Conservation (phyloP, 2,797 vertebrate species). For the Zalophus californianus region DNA sequence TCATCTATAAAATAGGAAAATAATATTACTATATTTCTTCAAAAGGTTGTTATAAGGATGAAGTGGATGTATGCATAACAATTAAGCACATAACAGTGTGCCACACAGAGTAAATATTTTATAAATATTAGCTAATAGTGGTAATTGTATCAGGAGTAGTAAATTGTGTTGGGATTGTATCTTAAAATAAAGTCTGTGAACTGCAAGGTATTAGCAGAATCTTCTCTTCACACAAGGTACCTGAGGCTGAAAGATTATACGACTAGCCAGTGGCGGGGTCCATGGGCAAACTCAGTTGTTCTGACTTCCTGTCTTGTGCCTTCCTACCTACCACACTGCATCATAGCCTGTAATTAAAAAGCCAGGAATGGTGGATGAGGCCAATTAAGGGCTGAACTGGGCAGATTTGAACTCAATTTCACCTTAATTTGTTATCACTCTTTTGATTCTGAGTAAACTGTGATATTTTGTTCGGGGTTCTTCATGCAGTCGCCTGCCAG, state of each 20-base stretch:
- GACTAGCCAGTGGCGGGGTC: background rate
- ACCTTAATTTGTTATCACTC: conserved; percentile 48
- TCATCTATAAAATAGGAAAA: conserved; percentile 22
- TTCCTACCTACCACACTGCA: background rate
- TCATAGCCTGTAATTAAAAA: background rate
- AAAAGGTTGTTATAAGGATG: background rate
- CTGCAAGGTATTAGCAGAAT: background rate
- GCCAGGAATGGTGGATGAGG: background rate
- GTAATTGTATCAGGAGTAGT: background rate
- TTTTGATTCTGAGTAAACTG: conserved; percentile 60
- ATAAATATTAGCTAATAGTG: background rate
- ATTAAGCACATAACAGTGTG: background rate
- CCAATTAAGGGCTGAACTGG: background rate
- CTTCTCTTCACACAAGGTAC: background rate
- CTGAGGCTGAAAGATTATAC: background rate
- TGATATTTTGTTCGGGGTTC: conserved; percentile 2
- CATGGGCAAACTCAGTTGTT: background rate
- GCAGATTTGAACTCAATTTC: conserved; percentile 43
- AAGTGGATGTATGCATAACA: background rate
- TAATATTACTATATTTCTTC: background rate
- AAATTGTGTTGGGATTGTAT: background rate
- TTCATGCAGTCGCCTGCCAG: background rate
- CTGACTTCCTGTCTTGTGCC: background rate
- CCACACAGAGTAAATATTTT: background rate
- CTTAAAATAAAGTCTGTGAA: background rate